These are phyloP conservation scores for Sterrhoptilus dennistouni DNA, from an alignment of 2,113 vertebrate species.

Conservation along the genomic window DNA sequence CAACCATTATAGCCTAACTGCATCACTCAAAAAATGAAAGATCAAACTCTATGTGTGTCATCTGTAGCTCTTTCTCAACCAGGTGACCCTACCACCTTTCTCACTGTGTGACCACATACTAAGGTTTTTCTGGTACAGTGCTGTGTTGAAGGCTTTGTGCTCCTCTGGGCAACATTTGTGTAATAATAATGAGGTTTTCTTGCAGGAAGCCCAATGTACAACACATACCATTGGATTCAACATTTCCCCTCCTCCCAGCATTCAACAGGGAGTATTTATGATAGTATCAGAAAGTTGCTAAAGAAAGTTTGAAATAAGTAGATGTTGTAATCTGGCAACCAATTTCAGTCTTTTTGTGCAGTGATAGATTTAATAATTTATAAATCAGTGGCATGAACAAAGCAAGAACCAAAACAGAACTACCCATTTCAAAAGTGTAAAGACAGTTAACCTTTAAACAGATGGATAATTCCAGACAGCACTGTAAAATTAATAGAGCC, in stretches of 20 bases:
- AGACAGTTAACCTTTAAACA: conserved; percentile 92
- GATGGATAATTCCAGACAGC: conserved; percentile 87
- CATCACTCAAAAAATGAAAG: not conserved
- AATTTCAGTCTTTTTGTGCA: conserved; percentile 41
- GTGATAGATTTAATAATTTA: conserved; percentile 72
- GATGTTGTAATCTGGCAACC: conserved; percentile 16
- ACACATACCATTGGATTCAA: not conserved
- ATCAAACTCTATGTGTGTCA: not conserved
- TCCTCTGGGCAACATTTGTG: not conserved
- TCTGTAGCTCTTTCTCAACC: not conserved
- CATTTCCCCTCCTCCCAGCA: not conserved
- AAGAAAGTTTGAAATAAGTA: conserved; percentile 37
- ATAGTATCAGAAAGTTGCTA: conserved; percentile 1
- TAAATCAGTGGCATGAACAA: conserved; percentile 73
- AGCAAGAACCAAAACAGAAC: conserved; percentile 81
- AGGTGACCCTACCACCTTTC: not conserved
- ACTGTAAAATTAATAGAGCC: conserved; percentile 86
- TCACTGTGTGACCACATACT: not conserved
- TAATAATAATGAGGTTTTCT: not conserved
- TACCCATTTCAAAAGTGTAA: conserved; percentile 80
- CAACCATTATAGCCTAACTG: not conserved
- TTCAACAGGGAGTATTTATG: not conserved
- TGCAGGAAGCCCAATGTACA: not conserved
- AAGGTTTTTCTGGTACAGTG: rapidly evolving
- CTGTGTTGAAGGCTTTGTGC: not conserved